phyloP scores from a whole-genome alignment of 2,888 invertebrate species.

The Drosophila bunnanda region DNA sequence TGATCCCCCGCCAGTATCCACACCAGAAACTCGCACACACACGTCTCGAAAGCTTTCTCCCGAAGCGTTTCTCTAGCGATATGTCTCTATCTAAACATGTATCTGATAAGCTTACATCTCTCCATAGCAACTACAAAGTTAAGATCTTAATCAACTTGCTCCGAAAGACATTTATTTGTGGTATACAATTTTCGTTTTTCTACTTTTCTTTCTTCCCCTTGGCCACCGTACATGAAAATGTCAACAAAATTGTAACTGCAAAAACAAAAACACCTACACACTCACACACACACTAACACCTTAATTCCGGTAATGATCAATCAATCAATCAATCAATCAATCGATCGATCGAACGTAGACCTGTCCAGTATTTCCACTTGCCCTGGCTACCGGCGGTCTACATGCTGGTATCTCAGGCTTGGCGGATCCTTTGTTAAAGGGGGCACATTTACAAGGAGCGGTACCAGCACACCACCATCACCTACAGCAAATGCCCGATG shows the following conservation, averaged over 20 bases:
- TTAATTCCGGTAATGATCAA: conserved; percentile 22
- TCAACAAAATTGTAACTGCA: conserved; percentile 46
- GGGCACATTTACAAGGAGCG: conserved; percentile 85
- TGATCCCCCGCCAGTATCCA: conserved; percentile 13
- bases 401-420: conserved; percentile 85
- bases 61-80: conserved; percentile 45
- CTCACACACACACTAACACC: conserved; percentile 7
- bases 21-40: conserved; percentile 34
- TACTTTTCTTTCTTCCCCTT: conserved; percentile 70
- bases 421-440: conserved; percentile 85
- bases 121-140: conserved; percentile 52
- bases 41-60: conserved; percentile 47
- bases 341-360: conserved; percentile 73
- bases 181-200: conserved; percentile 74
- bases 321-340: conserved; percentile 15
- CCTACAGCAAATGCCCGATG: conserved; percentile 85
- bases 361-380: conserved; percentile 85
- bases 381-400: conserved; percentile 85
- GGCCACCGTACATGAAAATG: conserved; percentile 48
- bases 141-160: conserved; percentile 53
- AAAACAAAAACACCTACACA: conserved; percentile 25
- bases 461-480: conserved; percentile 85
- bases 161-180: conserved; percentile 65
- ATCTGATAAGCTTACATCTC: conserved; percentile 61
- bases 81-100: conserved; percentile 46